Conservation (phyloP, 2,113 vertebrate genomes). For the Paracanthobrama guichenoti region DNA sequence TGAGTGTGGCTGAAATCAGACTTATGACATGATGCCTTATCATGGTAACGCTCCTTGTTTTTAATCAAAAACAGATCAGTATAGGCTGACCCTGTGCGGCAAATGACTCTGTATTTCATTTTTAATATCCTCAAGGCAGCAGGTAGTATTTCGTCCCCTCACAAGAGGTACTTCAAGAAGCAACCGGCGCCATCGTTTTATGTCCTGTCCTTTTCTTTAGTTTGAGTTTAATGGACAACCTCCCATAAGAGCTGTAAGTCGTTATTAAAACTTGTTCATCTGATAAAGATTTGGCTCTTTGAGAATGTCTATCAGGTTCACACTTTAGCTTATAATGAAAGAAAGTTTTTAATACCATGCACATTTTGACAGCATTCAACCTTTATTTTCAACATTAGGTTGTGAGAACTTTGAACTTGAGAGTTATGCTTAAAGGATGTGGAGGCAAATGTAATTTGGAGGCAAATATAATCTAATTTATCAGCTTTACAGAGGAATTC, state of each 20-base stretch:
- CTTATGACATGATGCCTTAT: conserved; percentile 54
- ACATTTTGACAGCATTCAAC: background rate
- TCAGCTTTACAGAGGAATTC: too few species aligned
- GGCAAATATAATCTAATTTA: background rate
- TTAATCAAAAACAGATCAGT: conserved; percentile 65
- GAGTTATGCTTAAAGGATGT: background rate
- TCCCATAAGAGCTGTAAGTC: conserved; percentile 40
- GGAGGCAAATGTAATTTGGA: background rate
- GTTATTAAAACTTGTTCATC: conserved; percentile 34
- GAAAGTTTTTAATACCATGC: background rate
- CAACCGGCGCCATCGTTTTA: conserved; percentile 55
- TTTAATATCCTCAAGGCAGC: conserved; percentile 65
- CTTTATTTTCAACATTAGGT: background rate
- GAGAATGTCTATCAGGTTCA: conserved; percentile 6
- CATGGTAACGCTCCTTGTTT: conserved; percentile 58
- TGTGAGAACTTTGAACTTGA: background rate
- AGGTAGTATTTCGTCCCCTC: conserved; percentile 58
- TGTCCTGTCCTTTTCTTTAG: conserved; percentile 56
- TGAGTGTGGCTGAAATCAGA: conserved; percentile 47
- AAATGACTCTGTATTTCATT: conserved; percentile 65
- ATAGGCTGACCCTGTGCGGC: conserved; percentile 53
- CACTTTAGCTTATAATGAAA: background rate
- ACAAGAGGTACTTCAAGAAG: conserved; percentile 45
- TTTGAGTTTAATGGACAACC: conserved; percentile 41
- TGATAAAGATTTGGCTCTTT: conserved; percentile 14